These are phyloP conservation scores for Eolophus roseicapilla DNA, from an alignment of 2,113 vertebrate genomes.

Conservation along the genomic window DNA sequence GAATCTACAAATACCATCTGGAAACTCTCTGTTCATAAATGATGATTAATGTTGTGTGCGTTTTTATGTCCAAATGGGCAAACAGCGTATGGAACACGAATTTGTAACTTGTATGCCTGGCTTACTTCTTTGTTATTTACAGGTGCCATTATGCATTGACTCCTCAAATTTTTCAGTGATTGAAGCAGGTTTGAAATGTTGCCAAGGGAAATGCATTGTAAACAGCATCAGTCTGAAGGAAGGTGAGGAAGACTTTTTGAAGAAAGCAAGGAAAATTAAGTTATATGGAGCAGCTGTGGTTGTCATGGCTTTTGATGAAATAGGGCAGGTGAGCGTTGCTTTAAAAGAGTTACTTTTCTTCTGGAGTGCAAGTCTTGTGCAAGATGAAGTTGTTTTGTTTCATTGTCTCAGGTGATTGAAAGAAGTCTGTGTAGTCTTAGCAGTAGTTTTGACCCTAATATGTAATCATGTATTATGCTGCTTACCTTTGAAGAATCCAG, in stretches of 20 bases:
- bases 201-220: constrained; percentile 95
- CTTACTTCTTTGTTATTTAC: background rate
- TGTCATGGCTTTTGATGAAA: constrained; percentile 97
- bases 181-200: constrained; percentile 93
- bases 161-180: constrained; percentile 96
- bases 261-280: constrained; percentile 82
- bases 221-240: constrained; percentile 98
- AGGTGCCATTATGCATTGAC: constrained; percentile 97
- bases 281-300: constrained; percentile 92
- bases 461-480: background rate
- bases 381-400: background rate
- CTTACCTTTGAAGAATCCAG: background rate
- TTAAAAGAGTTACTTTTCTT: background rate
- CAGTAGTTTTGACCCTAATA: background rate
- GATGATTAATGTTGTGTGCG: background rate
- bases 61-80: background rate
- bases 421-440: background rate
- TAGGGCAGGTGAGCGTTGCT: constrained; percentile 84
- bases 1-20: background rate
- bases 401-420: background rate
- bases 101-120: background rate
- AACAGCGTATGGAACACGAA: background rate
- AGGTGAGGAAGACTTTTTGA: constrained; percentile 89
- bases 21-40: background rate
- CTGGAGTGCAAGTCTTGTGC: background rate